These are phyloP conservation scores for Athalia circularis DNA, from an alignment of 2,888 invertebrate species.

Conservation along the genomic window DNA sequence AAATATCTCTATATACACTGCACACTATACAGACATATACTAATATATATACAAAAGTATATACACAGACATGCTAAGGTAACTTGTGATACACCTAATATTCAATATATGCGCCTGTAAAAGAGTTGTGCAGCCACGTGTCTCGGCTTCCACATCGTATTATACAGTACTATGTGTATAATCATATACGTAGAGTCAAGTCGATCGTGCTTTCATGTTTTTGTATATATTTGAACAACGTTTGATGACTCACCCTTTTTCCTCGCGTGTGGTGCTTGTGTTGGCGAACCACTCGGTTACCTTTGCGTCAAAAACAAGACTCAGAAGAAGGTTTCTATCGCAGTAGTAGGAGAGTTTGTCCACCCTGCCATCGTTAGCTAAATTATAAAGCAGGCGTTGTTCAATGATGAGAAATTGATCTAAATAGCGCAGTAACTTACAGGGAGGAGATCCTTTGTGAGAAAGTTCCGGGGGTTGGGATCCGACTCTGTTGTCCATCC, in stretches of 20 bases:
- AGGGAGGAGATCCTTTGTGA: conserved; percentile 62
- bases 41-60: too few relatives aligned
- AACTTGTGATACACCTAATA: too few relatives aligned
- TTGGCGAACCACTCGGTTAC: conserved; percentile 92
- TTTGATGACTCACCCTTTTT: conserved; percentile 78
- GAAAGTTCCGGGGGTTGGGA: conserved; percentile 82
- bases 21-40: too few relatives aligned
- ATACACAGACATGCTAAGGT: too few relatives aligned
- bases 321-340: conserved; percentile 89
- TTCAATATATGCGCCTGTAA: too few relatives aligned
- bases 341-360: conserved; percentile 79
- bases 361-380: conserved; percentile 75
- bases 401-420: not conserved
- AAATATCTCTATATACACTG: too few relatives aligned
- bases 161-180: not conserved
- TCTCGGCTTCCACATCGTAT: too few relatives aligned
- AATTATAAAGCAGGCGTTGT: conserved; percentile 61
- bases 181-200: conserved; percentile 18
- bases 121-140: conserved; percentile 18
- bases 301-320: conserved; percentile 91
- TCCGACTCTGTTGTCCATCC: conserved; percentile 80
- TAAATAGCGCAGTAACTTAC: conserved; percentile 51
- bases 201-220: conserved; percentile 20
- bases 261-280: conserved; percentile 84
- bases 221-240: not conserved